These are phyloP conservation scores for Macroramphosus scolopax DNA, from an alignment of 2,797 vertebrate genomes.

Conservation along the genomic window DNA sequence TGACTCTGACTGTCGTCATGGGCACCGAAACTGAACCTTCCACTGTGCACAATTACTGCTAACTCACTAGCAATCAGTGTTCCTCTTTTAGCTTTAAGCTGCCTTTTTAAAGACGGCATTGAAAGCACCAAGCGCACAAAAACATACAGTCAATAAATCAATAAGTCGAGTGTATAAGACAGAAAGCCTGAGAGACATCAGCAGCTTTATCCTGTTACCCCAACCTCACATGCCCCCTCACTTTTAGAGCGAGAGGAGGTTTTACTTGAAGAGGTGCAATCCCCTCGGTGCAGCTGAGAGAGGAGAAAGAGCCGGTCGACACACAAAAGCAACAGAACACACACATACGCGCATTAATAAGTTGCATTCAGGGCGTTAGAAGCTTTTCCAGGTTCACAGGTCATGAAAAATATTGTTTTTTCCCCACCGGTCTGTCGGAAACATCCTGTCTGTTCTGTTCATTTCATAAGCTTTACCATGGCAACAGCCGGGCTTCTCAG, in stretches of 20 bases:
- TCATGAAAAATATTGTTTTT: constrained; percentile 39
- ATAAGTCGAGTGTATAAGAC: constrained; percentile 13
- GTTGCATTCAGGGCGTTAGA: constrained; percentile 23
- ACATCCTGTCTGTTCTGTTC: constrained; percentile 26
- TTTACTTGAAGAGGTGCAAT: constrained; percentile 50
- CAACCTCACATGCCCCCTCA: too few species aligned
- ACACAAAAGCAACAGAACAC: too few species aligned
- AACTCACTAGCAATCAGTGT: too few species aligned
- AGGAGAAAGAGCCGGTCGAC: constrained; percentile 11
- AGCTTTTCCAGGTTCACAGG: constrained; percentile 41
- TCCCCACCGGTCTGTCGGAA: constrained; percentile 38
- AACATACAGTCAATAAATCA: constrained; percentile 24
- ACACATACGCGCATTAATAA: constrained; percentile 6
- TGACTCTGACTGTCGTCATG: too few species aligned
- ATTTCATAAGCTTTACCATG: constrained; percentile 35
- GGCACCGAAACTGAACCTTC: too few species aligned
- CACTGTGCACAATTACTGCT: too few species aligned
- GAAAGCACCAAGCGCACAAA: too few species aligned
- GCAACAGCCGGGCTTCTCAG: constrained; percentile 26
- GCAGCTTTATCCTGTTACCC: constrained; percentile 56
- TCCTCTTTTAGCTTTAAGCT: too few species aligned
- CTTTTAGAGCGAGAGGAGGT: constrained; percentile 45
- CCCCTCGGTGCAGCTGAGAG: constrained; percentile 41
- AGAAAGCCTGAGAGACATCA: constrained; percentile 25
- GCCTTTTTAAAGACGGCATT: too few species aligned